Evolutionary conservation across 2,797 vertebrate species (phyloP).

Genomic region (Chelon labrosus): DNA sequence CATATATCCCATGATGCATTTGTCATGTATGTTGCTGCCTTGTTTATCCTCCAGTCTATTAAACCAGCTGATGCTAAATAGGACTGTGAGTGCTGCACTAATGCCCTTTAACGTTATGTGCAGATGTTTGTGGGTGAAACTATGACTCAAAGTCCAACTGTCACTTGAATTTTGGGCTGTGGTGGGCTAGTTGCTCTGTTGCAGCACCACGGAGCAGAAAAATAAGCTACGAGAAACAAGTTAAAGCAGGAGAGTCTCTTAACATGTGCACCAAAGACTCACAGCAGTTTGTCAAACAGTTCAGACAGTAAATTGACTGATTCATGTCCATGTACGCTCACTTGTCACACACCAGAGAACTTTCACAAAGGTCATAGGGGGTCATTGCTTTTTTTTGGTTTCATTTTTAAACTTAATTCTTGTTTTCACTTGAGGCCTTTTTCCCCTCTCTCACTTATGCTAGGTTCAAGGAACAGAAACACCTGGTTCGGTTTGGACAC

Average conservation of each 20-base stretch:
- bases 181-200: background rate
- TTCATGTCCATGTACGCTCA: no score
- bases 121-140: constrained; percentile 1
- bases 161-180: background rate
- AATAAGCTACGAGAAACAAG: background rate
- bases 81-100: constrained; percentile 1
- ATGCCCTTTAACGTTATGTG: background rate
- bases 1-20: constrained; percentile 20
- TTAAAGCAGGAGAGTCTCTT: background rate
- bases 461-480: no score
- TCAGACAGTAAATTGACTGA: no score
- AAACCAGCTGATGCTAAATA: constrained; percentile 12
- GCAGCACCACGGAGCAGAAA: background rate
- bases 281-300: no score
- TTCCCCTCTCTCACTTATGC: no score
- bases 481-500: no score
- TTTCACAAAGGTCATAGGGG: no score
- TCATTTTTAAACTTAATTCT: no score
- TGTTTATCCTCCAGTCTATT: constrained; percentile 16
- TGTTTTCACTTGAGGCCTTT: no score
- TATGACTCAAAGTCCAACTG: background rate
- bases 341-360: no score
- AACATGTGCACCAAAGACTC: no score
- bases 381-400: no score
- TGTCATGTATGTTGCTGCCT: constrained; percentile 27